Conservation (phyloP, 1,140 invertebrate genomes). For the Pseudomyrmex flavicornis region DNA sequence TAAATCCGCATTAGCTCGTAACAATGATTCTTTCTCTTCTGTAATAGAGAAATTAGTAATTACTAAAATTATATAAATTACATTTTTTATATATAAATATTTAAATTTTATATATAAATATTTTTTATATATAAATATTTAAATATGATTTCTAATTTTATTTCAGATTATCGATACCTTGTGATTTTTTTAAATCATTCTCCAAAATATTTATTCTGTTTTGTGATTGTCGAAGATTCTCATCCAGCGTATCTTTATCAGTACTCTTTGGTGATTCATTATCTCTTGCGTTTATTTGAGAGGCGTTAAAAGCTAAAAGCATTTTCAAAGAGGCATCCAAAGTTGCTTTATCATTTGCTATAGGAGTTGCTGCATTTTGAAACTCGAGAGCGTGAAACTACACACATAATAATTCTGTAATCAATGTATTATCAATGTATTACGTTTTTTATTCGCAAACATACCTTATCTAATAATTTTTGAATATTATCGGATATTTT, state of each 20-base stretch:
- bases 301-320: conserved; percentile 73
- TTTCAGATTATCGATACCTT: conserved; percentile 65
- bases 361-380: conserved; percentile 78
- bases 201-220: conserved; percentile 60
- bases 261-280: conserved; percentile 48
- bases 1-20: conserved; percentile 63
- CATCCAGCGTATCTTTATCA: conserved; percentile 48
- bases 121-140: conserved; percentile 1
- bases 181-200: conserved; percentile 67
- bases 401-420: conserved; percentile 54
- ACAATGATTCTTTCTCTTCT: conserved; percentile 67
- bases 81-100: background rate
- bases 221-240: conserved; percentile 34
- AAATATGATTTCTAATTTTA: conserved; percentile 27
- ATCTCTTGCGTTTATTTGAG: conserved; percentile 48
- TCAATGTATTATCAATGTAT: conserved; percentile 5
- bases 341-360: conserved; percentile 66
- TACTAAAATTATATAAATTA: conserved; percentile 55
- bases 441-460: conserved; percentile 16
- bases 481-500: conserved; percentile 84
- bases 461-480: conserved; percentile 82
- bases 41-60: conserved; percentile 33
- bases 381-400: conserved; percentile 80
- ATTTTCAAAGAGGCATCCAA: conserved; percentile 77
- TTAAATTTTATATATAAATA: conserved; percentile 27